These are phyloP conservation scores for Polymixis lichenea DNA, from an alignment of 2,888 invertebrate genomes.

Conservation along the genomic window DNA sequence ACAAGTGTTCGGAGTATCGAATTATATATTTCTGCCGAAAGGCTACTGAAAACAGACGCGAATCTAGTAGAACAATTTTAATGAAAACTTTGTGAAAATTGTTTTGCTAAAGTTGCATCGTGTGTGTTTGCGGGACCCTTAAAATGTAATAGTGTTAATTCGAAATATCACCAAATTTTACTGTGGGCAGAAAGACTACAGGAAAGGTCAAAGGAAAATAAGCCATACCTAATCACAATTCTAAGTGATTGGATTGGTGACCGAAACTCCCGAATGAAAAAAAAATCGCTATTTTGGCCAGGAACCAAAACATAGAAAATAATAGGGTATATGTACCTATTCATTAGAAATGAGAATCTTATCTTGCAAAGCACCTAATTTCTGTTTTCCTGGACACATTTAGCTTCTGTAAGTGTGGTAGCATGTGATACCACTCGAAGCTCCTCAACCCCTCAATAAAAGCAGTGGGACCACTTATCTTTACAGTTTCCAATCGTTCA, in stretches of 20 bases:
- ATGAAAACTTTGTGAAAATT: too few species aligned
- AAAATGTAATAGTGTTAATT: background rate
- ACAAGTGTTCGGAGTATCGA: constrained; percentile 3
- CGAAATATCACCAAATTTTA: background rate
- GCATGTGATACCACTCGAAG: constrained; percentile 1
- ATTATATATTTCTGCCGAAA: background rate
- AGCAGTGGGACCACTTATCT: constrained; percentile 16
- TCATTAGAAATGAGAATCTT: background rate
- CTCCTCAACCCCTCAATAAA: constrained; percentile 26
- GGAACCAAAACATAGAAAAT: background rate
- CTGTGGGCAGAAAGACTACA: background rate
- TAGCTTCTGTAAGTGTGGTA: background rate
- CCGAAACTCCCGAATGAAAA: background rate
- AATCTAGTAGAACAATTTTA: too few species aligned
- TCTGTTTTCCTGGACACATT: background rate
- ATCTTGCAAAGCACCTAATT: background rate
- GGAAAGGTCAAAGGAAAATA: background rate
- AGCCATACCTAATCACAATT: background rate
- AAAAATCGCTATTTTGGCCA: background rate
- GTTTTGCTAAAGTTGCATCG: too few species aligned
- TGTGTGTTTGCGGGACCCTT: too few species aligned
- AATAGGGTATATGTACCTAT: background rate
- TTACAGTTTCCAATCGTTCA: constrained; percentile 30
- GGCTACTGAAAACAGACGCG: too few species aligned
- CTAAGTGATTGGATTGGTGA: background rate